phyloP scores from a whole-genome alignment of 30 jellyfish, hydroid and myxozoan genomes.

The Hydractinia symbiolongicarpus region DNA sequence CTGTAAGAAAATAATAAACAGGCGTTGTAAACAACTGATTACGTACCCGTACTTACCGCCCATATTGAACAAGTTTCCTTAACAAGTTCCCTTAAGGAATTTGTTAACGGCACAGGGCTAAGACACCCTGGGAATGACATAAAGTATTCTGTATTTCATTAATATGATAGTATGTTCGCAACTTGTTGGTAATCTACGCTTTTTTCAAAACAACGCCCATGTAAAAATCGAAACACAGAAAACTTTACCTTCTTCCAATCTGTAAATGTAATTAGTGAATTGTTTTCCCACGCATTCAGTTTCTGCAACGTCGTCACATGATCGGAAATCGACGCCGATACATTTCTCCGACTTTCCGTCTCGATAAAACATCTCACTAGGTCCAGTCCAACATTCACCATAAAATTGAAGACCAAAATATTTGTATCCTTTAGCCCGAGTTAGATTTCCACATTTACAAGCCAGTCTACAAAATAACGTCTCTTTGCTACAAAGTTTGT shows the following conservation, averaged over 20 bases:
- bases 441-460: constrained; percentile 72
- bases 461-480: constrained; percentile 55
- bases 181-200: no score
- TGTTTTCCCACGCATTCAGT: constrained; percentile 78
- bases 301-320: constrained; percentile 54
- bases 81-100: no score
- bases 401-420: constrained; percentile 73
- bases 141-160: no score
- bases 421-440: constrained; percentile 43
- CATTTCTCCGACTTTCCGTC: constrained; percentile 58
- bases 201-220: no score
- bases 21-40: not conserved
- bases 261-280: constrained; percentile 54
- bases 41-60: no score
- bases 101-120: no score
- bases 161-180: no score
- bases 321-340: constrained; percentile 60
- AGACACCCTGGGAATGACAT: no score
- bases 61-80: no score
- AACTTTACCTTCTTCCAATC: constrained; percentile 14
- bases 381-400: constrained; percentile 94
- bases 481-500: no score
- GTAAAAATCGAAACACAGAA: no score
- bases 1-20: not conserved
- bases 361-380: constrained; percentile 27